Conservation (phyloP, 2,888 invertebrate genomes). For the Phortica magna region DNA sequence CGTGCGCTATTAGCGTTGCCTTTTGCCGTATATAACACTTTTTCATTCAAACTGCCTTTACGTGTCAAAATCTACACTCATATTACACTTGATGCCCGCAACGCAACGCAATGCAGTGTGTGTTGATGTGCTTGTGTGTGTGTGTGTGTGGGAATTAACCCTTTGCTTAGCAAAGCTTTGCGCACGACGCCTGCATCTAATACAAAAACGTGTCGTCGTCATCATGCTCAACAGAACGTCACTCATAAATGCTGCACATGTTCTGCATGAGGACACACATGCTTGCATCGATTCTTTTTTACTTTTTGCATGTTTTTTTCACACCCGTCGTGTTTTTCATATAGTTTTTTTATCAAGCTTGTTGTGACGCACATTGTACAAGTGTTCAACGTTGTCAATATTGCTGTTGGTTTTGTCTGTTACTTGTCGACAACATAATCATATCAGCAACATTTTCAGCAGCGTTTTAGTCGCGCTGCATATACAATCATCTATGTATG, state of each 20-base stretch:
- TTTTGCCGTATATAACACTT: background rate
- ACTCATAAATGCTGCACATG: background rate
- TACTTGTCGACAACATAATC: slow-evolving; percentile 25
- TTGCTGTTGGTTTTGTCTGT: slow-evolving; percentile 8
- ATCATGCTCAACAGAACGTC: background rate
- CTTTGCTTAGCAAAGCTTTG: background rate
- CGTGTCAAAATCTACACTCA: slow-evolving; percentile 17
- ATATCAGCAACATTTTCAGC: slow-evolving; percentile 28
- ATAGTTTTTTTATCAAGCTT: background rate
- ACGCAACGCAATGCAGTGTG: background rate
- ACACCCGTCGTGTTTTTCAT: background rate
- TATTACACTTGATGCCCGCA: background rate
- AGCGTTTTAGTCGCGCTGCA: background rate
- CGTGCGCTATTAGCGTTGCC: background rate
- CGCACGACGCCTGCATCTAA: background rate
- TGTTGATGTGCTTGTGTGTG: background rate
- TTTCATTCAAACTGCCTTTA: background rate
- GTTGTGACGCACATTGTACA: background rate
- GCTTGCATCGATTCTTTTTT: background rate
- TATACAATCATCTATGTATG: background rate
- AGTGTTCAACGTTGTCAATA: background rate
- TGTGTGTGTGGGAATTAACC: background rate
- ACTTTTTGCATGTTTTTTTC: no score
- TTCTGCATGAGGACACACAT: background rate
- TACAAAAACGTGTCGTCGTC: background rate